Percentiles rank a stretch among this genome's conserved stretches.
phyloP scores from a whole-genome alignment of 2,113 vertebrate species.

The Thryonomys swinderianus region DNA sequence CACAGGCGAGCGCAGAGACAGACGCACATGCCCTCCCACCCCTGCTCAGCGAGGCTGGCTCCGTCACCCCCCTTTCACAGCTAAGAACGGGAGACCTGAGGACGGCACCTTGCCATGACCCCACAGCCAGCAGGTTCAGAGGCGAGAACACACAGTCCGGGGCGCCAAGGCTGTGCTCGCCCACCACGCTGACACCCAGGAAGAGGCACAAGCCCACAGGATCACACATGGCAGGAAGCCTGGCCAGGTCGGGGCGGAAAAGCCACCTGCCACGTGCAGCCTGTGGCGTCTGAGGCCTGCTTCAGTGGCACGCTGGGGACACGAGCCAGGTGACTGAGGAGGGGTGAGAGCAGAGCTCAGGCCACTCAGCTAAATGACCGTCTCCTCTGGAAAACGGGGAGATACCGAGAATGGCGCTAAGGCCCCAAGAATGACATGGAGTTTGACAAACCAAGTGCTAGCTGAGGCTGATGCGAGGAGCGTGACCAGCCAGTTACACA shows the following conservation, averaged over 20 bases:
- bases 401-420: accelerated
- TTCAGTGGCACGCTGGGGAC: accelerated
- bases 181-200: not conserved
- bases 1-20: not conserved
- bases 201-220: not conserved
- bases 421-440: accelerated
- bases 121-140: accelerated
- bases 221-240: accelerated
- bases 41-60: accelerated
- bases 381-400: not conserved
- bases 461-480: accelerated
- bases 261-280: accelerated
- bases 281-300: accelerated
- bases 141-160: not conserved
- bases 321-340: not conserved
- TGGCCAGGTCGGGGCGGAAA: accelerated
- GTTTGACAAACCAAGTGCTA: accelerated
- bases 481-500: not conserved
- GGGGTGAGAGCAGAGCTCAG: not conserved
- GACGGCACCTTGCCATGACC: not conserved
- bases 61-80: accelerated
- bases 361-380: too few relatives aligned
- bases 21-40: accelerated
- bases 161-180: accelerated
- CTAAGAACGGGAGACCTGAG: not conserved